Evolutionary conservation across 1,140 invertebrate species (phyloP), one percentile per base, ranked within the genome.

Genomic region (Adelges cooleyi): DNA sequence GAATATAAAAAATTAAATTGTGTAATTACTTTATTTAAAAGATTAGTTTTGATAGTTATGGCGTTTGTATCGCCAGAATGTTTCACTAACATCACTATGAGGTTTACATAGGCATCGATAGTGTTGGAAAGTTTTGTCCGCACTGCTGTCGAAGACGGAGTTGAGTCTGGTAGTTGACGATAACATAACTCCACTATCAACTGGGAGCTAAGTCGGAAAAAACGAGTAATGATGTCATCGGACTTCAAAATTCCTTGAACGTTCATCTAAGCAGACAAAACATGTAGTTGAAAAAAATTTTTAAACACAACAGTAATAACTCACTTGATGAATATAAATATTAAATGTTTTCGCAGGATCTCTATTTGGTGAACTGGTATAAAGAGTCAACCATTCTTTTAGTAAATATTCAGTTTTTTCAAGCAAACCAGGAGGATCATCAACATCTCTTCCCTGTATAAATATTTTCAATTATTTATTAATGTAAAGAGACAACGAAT

Each of bases 171-270:
- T 10, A 89, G 74, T 4, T 83, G 79, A 66, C 92, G 81, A 75
- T 97, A 96, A 50, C 92, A 93, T 49, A 94, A 82, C 72, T 98
- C 93, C 0, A 97, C 89, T 74, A 95, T 98, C 80, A 97, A 88
- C 73, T 98, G 93, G 0, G 93, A 95, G 51, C 92, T 95, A 18
- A 97, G 83, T 25, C 95, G 84, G 80, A 99, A 98, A 78, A 99
- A 99, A 67, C 95, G 77, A 0, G 93, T 95, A 54, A 99, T 95
- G 66, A 95, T 80, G 73, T 99, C 95, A 72, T 99, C 96, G 0
- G 92, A 95, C 74, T 97, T 96, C 11, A 98, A 76, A 49, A 99
- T 94, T 2, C 95, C 95, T 69, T 96, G 92, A 66, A 90, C 82
- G 71, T 96, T 95, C 92, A 98, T 95, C 74, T 33, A 33, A 33